Evolutionary conservation across 1,140 invertebrate species (phyloP).

Genomic region (Glomeris maerens): DNA sequence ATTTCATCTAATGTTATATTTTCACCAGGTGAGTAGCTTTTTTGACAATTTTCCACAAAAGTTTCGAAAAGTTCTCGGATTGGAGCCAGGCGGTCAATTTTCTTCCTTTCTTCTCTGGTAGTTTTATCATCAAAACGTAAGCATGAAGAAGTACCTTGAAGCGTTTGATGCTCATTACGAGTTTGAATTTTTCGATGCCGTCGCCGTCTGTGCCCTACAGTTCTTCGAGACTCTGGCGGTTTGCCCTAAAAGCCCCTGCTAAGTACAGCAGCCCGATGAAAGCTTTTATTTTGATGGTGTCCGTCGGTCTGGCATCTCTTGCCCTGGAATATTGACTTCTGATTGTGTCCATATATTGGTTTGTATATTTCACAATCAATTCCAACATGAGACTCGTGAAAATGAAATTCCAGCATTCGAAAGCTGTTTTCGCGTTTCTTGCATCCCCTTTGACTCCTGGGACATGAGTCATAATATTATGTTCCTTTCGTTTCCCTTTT

Average conservation of each 20-base stretch:
- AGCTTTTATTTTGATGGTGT: neutral
- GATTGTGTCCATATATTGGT: slow-evolving; percentile 1
- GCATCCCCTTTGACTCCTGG: slow-evolving; percentile 3
- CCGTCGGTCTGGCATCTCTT: neutral
- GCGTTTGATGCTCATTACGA: neutral
- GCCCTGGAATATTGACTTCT: neutral
- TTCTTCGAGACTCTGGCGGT: slow-evolving; percentile 2
- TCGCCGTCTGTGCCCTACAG: neutral
- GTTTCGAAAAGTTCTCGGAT: neutral
- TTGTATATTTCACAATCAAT: slow-evolving; percentile 1
- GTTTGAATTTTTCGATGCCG: neutral
- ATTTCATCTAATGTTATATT: slow-evolving; percentile 20
- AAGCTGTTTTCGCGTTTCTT: neutral
- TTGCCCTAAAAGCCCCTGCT: neutral
- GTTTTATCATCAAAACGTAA: neutral
- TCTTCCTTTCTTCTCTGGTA: neutral
- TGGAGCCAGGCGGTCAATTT: neutral
- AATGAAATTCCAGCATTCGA: slow-evolving; percentile 1
- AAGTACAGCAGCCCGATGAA: slow-evolving; percentile 4
- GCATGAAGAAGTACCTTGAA: neutral
- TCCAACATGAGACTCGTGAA: neutral
- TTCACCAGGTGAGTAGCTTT: slow-evolving; percentile 6
- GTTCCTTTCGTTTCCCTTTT: neutral
- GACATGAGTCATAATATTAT: slow-evolving; percentile 6
- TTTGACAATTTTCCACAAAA: slow-evolving; percentile 15